A percentile compares a stretch with the other conserved stretches of the same genome.
phyloP scores from a whole-genome alignment of 2,113 vertebrate species.

The Callaeas wilsoni region DNA sequence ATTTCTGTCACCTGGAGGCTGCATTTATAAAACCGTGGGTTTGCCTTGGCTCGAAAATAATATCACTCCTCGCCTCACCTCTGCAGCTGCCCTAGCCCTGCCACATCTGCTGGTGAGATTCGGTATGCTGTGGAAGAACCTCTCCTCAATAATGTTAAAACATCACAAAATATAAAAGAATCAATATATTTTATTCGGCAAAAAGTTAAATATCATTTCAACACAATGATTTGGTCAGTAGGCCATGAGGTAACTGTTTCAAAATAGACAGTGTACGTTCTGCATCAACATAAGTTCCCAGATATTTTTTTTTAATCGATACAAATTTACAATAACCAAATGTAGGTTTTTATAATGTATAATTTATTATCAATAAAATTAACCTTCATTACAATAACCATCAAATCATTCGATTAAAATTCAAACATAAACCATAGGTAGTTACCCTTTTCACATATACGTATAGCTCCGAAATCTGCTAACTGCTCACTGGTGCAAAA shows the following conservation, averaged over 20 bases:
- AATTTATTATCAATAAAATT: conserved; percentile 85
- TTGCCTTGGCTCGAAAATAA: neutral
- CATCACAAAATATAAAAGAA: conserved; percentile 69
- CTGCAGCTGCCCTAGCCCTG: neutral
- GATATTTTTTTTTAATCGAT: conserved; percentile 56
- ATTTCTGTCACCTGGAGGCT: neutral
- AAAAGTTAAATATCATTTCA: conserved; percentile 91
- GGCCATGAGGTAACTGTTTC: conserved; percentile 93
- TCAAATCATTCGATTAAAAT: conserved; percentile 70
- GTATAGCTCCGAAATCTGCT: conserved; percentile 75
- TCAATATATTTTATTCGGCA: conserved; percentile 93
- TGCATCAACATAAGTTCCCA: conserved; percentile 65
- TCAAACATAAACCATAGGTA: conserved; percentile 81
- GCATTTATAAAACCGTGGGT: neutral
- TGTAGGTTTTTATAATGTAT: conserved; percentile 71
- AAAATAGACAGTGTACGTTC: conserved; percentile 81
- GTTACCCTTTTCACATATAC: conserved; percentile 76
- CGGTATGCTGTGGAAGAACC: neutral
- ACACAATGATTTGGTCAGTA: conserved; percentile 87
- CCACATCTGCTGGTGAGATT: neutral
- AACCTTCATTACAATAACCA: conserved; percentile 76
- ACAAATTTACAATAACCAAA: conserved; percentile 78
- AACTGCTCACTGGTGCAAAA: conserved; percentile 73
- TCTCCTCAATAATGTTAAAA: conserved; percentile 45
- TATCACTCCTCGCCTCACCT: neutral